These are phyloP conservation scores for Eonycteris spelaea DNA, from an alignment of 2,113 vertebrate species.

Conservation along the genomic window DNA sequence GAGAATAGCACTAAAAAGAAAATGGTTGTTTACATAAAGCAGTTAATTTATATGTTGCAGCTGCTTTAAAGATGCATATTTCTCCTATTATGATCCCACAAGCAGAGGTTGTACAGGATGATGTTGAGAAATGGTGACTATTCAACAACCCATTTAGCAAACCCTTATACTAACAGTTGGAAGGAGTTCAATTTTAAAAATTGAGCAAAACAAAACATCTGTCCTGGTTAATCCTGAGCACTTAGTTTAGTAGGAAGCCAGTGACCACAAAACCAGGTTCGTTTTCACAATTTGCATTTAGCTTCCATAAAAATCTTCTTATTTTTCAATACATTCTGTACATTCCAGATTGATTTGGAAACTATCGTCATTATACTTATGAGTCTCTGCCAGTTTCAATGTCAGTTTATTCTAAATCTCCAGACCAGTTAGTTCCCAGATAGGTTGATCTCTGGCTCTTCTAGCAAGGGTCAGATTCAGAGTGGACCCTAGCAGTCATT, in stretches of 20 bases:
- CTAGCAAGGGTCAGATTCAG: not conserved
- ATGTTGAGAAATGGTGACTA: not conserved
- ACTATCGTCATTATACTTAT: not conserved
- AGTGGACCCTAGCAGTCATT: not conserved
- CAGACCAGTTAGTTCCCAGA: not conserved
- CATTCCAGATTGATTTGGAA: not conserved
- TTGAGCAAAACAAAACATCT: not conserved
- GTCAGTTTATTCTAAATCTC: not conserved
- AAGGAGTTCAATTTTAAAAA: not conserved
- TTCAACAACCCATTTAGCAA: not conserved
- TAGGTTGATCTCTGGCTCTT: not conserved
- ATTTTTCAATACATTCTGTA: not conserved
- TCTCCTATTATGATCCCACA: not conserved
- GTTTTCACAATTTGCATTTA: not conserved
- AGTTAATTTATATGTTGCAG: not conserved
- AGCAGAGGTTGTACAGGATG: not conserved
- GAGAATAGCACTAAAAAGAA: not conserved
- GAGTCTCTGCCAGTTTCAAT: not conserved
- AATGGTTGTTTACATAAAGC: not conserved
- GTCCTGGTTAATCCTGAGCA: not conserved
- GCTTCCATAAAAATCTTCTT: not conserved
- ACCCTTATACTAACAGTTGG: not conserved
- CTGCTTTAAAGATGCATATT: constrained; percentile 13
- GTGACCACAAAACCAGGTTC: not conserved
- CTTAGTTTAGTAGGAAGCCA: not conserved